phyloP scores from a whole-genome alignment of 2,888 invertebrate genomes.

The Acholoe squamosa region DNA sequence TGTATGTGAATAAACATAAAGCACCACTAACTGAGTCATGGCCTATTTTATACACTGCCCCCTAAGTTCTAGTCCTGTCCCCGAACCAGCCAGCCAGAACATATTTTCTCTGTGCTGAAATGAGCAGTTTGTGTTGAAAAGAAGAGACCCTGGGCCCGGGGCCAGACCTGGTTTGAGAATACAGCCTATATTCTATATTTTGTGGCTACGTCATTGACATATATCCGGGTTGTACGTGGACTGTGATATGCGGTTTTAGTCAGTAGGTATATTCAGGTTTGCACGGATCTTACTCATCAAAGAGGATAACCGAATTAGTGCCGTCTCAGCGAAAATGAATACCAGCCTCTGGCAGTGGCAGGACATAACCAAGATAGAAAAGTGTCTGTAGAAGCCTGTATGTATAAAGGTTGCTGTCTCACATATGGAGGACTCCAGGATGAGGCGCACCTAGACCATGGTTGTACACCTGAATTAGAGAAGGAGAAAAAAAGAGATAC shows the following conservation, averaged over 20 bases:
- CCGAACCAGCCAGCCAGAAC: constrained; percentile 1
- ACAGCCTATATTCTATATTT: not conserved
- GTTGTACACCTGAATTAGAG: too few species aligned
- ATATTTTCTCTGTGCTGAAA: not conserved
- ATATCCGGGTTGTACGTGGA: not conserved
- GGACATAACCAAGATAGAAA: too few species aligned
- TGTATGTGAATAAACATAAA: constrained; percentile 13
- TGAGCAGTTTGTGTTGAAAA: not conserved
- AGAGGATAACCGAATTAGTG: not conserved
- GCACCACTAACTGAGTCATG: constrained; percentile 44
- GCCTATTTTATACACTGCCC: not conserved
- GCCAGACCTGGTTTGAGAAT: not conserved
- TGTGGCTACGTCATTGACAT: not conserved
- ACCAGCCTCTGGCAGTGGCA: too few species aligned
- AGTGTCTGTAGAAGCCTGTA: too few species aligned
- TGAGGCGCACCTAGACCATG: too few species aligned
- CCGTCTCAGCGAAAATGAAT: not conserved
- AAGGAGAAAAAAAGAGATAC: too few species aligned
- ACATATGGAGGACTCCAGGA: too few species aligned
- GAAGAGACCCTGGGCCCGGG: not conserved
- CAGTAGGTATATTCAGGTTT: not conserved
- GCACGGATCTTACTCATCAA: not conserved
- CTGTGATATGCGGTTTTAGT: not conserved
- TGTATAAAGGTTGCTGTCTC: too few species aligned
- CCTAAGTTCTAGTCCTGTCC: not conserved